Conservation (phyloP, 2,888 invertebrate species). For the Allygus modestus region DNA sequence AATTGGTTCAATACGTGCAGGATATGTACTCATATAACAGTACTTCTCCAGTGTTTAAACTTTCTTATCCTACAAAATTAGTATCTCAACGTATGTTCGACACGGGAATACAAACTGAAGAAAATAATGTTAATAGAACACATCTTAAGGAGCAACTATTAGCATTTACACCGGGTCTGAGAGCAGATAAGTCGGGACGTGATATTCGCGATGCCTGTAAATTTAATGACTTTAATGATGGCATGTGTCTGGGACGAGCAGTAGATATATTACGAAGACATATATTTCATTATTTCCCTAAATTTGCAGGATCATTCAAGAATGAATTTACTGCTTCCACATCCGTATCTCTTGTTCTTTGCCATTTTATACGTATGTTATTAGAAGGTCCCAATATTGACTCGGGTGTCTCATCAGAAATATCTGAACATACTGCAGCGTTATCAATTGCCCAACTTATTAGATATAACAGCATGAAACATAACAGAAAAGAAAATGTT, state of each 20-base stretch:
- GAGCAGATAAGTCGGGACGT: slow-evolving; percentile 8
- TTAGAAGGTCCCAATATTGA: slow-evolving; percentile 16
- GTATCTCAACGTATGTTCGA: background rate
- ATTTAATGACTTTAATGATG: background rate
- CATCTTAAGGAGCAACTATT: background rate
- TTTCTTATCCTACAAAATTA: background rate
- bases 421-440: background rate
- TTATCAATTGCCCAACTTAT: background rate
- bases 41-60: slow-evolving; percentile 4
- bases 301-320: background rate
- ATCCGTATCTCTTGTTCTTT: background rate
- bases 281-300: background rate
- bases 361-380: background rate
- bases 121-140: background rate
- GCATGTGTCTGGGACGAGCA: slow-evolving; percentile 8
- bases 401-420: background rate
- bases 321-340: background rate
- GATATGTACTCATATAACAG: background rate
- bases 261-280: slow-evolving; percentile 8
- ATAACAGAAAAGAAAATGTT: background rate
- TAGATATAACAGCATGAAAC: background rate
- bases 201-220: background rate
- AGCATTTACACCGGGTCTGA: background rate
- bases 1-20: slow-evolving; percentile 8
- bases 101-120: background rate